Evolutionary conservation across 2,113 vertebrate species (phyloP), one percentile per base, ranked within the genome.

Genomic region (Phrynosoma platyrhinos): DNA sequence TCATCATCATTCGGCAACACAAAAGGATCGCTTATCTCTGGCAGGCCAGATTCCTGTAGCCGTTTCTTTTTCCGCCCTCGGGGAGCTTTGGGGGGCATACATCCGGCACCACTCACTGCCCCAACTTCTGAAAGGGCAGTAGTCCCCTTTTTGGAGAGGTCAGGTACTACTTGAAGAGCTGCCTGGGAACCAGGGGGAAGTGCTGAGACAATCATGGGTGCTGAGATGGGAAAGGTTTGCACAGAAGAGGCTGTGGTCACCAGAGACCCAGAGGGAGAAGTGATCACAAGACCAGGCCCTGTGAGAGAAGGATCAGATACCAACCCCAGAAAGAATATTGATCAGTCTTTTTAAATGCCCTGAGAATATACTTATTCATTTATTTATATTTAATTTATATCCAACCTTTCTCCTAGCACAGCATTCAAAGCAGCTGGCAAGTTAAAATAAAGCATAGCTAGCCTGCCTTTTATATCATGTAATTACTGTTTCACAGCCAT

Each of bases 261-360:
- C 77, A 99, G 96, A 32, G 99, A 98, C 94, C 98, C 98, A 94
- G 98, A 98, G 4, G 98, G 98, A 92, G 98, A 98, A 9, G 98
- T 99, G 96, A 99, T 99, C 92, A 99, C 99, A 93, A 99, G 96
- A 94, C 98, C 99, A 10, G 98, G 97, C 94, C 97, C 99, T 99
- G 75, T 91, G 85, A 95, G 71, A 85, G 79, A 92, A 89, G 84
- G 83, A 36, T 76, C 30, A 94, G 47, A 82, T 75, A 77, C 55
- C 42, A 75, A 21, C 1, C 72, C 4, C 47, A 87, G 21, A 71
- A 66, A 71, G 58, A 68, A 30, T n/a, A 20, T 16, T 55, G 6
- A 75, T 7, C 2, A 13, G 30, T 8, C 0, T 0, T 23, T 75
- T 71, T 82, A 80, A 55, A n/a, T 0, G 2, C 27, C 52, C 82